These are phyloP conservation scores for Drosophila dives DNA, from an alignment of 2,888 invertebrate species.

Conservation along the genomic window DNA sequence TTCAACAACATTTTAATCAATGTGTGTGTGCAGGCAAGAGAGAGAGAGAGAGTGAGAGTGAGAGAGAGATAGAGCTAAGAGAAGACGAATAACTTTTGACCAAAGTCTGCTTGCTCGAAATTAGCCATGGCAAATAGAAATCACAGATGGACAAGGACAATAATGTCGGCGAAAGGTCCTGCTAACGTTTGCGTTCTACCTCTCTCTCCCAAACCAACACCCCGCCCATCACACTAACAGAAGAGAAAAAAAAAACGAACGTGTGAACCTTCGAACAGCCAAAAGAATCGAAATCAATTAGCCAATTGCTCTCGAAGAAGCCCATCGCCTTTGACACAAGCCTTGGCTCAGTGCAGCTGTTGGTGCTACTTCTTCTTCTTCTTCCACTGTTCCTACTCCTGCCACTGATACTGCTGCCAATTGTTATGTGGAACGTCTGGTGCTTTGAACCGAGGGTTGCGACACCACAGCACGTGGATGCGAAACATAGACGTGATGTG, in stretches of 20 bases:
- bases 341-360: constrained; percentile 19
- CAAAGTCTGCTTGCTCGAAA: constrained; percentile 66
- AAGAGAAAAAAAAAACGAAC: constrained; percentile 29
- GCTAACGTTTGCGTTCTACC: constrained; percentile 70
- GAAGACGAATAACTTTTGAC: constrained; percentile 74
- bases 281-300: constrained; percentile 83
- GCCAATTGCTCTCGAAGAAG: constrained; percentile 83
- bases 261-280: constrained; percentile 64
- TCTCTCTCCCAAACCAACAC: background rate
- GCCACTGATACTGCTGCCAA: constrained; percentile 17
- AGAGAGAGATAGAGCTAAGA: constrained; percentile 3
- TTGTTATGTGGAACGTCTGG: constrained; percentile 63
- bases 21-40: constrained; percentile 25
- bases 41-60: background rate
- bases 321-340: constrained; percentile 55
- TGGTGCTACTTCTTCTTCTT: background rate
- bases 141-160: constrained; percentile 65
- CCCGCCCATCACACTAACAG: background rate
- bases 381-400: background rate
- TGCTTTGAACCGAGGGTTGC: constrained; percentile 58
- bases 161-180: constrained; percentile 61
- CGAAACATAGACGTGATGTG: constrained; percentile 35
- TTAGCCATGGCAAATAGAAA: constrained; percentile 68
- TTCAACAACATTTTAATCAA: constrained; percentile 70
- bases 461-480: constrained; percentile 34